These are phyloP conservation scores for Cydia pomonella DNA, from an alignment of 1,140 invertebrate species.

Conservation along the genomic window DNA sequence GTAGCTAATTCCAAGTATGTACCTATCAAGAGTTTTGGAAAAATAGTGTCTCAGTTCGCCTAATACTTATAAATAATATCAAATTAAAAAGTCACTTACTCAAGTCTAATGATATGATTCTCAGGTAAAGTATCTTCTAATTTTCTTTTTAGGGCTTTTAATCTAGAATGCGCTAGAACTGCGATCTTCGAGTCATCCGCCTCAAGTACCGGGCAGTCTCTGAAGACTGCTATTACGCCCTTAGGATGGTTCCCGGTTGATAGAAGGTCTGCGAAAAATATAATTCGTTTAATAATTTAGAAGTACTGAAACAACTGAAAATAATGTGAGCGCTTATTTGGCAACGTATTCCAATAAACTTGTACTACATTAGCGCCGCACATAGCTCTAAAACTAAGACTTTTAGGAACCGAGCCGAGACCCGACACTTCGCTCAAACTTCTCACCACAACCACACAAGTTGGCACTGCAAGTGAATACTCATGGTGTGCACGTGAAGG, in stretches of 20 bases:
- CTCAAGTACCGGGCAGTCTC: slow-evolving; percentile 59
- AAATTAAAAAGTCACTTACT: slow-evolving; percentile 56
- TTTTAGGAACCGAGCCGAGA: no score
- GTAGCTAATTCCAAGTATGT: no score
- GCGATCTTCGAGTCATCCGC: slow-evolving; percentile 62
- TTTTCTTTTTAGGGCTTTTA: slow-evolving; percentile 64
- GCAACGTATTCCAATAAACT: no score
- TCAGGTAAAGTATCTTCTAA: slow-evolving; percentile 66
- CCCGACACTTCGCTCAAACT: no score
- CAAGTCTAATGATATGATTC: slow-evolving; percentile 63
- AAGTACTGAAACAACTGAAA: neutral
- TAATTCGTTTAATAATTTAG: neutral
- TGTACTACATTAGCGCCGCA: no score
- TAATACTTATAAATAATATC: slow-evolving; percentile 24
- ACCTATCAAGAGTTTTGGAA: neutral
- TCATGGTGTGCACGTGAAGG: no score
- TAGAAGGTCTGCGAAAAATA: slow-evolving; percentile 62
- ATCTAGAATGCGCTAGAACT: slow-evolving; percentile 57
- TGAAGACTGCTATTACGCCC: slow-evolving; percentile 61
- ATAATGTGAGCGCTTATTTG: no score
- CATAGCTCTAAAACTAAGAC: no score
- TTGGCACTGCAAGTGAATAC: no score
- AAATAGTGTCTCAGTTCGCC: neutral
- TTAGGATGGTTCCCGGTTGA: slow-evolving; percentile 66
- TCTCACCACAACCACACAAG: no score